Evolutionary conservation across 2,888 invertebrate species (phyloP).

Genomic region (Leptothorax acervorum): DNA sequence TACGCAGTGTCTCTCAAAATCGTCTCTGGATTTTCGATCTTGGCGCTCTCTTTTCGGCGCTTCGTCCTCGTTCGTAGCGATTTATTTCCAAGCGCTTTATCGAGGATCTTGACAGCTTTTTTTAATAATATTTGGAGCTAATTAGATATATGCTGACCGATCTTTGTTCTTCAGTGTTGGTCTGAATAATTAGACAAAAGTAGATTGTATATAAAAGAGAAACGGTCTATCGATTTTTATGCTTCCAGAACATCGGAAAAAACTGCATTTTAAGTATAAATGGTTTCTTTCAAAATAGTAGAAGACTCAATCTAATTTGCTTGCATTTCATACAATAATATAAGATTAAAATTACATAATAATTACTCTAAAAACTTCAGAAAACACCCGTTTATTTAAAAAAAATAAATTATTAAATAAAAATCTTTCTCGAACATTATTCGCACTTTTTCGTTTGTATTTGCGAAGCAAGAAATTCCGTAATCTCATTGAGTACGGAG

Average conservation of each 20-base stretch:
- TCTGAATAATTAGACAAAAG: background rate
- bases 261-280: background rate
- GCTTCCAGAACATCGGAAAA: background rate
- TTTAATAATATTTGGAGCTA: background rate
- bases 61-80: background rate
- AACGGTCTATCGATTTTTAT: background rate
- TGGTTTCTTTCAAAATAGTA: background rate
- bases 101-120: background rate
- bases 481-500: background rate
- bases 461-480: background rate
- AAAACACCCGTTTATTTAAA: background rate
- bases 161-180: background rate
- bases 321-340: background rate
- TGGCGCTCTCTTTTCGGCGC: too few species aligned
- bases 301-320: background rate
- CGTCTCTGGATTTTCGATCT: conserved; percentile 24
- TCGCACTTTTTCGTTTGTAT: background rate
- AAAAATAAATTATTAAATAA: background rate
- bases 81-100: background rate
- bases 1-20: conserved; percentile 84
- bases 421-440: background rate
- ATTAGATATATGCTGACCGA: background rate
- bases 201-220: background rate
- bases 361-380: background rate
- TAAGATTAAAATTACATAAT: background rate